Conservation (phyloP, 2,113 vertebrate genomes). For the Lathamus discolor region DNA sequence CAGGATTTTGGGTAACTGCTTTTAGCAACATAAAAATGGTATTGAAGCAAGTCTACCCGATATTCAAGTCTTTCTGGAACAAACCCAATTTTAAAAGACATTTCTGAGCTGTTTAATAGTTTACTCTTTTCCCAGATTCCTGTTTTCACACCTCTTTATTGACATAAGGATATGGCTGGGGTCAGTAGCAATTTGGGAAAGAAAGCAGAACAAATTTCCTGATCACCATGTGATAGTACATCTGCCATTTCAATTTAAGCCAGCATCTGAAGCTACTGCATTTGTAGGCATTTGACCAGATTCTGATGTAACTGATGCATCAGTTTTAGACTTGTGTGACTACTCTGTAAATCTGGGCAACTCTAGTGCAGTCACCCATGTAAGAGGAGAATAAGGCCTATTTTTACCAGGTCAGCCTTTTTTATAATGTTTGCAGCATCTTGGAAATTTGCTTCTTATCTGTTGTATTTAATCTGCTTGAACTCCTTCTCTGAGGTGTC, state of each 20-base stretch:
- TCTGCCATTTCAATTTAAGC: conserved; percentile 34
- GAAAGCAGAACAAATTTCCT: conserved; percentile 57
- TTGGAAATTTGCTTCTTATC: neutral
- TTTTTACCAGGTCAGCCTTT: neutral
- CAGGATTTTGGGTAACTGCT: conserved; percentile 11
- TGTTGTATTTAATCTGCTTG: neutral
- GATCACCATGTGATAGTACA: conserved; percentile 23
- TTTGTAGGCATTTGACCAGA: conserved; percentile 3
- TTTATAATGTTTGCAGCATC: neutral
- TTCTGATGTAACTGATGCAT: neutral
- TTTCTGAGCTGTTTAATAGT: neutral
- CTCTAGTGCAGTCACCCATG: neutral
- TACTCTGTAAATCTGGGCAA: neutral
- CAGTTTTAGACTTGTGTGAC: neutral
- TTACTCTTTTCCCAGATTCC: neutral
- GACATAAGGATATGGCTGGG: conserved; percentile 36
- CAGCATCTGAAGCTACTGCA: conserved; percentile 7
- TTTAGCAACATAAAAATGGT: neutral
- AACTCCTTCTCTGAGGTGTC: neutral
- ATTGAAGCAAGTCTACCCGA: neutral
- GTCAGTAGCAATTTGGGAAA: conserved; percentile 52
- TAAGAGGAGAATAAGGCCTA: neutral
- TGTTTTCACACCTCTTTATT: conserved; percentile 39
- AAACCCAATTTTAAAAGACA: neutral
- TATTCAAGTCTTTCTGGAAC: conserved; percentile 4